Conservation (phyloP, 2,888 invertebrate genomes). For the Nemotelus pantherinus region DNA sequence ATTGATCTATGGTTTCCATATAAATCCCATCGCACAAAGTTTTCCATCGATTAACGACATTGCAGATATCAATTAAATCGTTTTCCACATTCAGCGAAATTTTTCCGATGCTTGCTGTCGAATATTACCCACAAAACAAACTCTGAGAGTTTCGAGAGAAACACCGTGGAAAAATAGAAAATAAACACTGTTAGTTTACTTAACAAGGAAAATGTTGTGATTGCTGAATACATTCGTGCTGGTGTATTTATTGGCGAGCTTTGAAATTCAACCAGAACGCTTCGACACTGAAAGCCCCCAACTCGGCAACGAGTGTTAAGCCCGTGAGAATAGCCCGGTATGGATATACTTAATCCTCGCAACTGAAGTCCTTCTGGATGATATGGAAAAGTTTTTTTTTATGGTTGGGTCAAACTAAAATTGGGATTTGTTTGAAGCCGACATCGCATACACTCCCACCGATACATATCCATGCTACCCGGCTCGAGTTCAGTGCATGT, state of each 20-base stretch:
- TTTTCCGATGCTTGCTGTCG: too few relatives aligned
- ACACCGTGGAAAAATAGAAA: slow-evolving; percentile 41
- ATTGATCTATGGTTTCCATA: too few relatives aligned
- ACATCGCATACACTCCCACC: slow-evolving; percentile 23
- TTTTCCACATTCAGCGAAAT: background rate
- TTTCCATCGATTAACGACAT: background rate
- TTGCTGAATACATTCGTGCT: slow-evolving; percentile 41
- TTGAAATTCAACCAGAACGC: slow-evolving; percentile 30
- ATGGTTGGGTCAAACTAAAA: slow-evolving; percentile 43
- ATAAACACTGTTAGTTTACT: slow-evolving; percentile 48
- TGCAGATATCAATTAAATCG: background rate
- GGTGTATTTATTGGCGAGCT: slow-evolving; percentile 41
- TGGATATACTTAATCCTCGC: slow-evolving; percentile 44
- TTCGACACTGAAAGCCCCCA: background rate
- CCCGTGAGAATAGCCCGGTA: slow-evolving; percentile 28
- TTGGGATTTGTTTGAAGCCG: slow-evolving; percentile 47
- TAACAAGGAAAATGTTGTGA: slow-evolving; percentile 50
- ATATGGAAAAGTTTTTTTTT: slow-evolving; percentile 44
- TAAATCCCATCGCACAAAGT: too few relatives aligned
- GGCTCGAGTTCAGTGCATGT: background rate
- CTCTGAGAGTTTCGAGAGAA: background rate
- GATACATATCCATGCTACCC: background rate
- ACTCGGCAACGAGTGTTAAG: background rate
- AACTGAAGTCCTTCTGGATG: slow-evolving; percentile 42
- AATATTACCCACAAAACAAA: too few relatives aligned